Percentiles rank a stretch among this genome's conserved stretches.
phyloP scores from a whole-genome alignment of 2,797 vertebrate species.

The Gymnoscopelus microlampas region DNA sequence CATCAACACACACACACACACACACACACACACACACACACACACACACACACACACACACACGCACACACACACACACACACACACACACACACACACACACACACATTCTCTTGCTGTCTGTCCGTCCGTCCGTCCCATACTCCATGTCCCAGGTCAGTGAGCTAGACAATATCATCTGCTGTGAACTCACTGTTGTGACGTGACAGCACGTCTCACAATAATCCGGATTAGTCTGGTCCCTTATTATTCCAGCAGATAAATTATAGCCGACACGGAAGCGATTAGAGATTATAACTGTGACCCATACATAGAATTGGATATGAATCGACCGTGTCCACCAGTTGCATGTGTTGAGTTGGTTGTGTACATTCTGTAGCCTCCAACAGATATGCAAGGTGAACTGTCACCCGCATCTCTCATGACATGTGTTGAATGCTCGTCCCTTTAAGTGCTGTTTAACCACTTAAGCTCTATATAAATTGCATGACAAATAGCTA shows the following conservation, averaged over 20 bases:
- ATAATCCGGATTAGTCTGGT: conserved; percentile 79
- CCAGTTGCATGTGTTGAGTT: conserved; percentile 52
- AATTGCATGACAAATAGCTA: no score
- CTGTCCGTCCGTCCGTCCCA: conserved; percentile 1
- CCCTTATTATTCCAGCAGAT: conserved; percentile 73
- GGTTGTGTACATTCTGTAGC: conserved; percentile 14
- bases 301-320: conserved; percentile 73
- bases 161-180: no score
- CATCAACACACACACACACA: no score
- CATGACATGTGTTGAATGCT: no score
- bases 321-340: conserved; percentile 62
- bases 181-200: conserved; percentile 67
- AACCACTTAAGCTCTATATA: no score
- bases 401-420: no score
- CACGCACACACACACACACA: no score
- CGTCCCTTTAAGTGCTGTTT: no score
- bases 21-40: no score
- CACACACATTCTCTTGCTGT: neutral
- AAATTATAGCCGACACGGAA: conserved; percentile 48
- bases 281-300: conserved; percentile 79
- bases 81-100: no score
- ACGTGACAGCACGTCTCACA: conserved; percentile 37
- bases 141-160: neutral
- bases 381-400: no score
- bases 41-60: no score